Base-by-base conservation (phyloP, 2,888 invertebrate genomes). In the Pammene aurita region DNA sequence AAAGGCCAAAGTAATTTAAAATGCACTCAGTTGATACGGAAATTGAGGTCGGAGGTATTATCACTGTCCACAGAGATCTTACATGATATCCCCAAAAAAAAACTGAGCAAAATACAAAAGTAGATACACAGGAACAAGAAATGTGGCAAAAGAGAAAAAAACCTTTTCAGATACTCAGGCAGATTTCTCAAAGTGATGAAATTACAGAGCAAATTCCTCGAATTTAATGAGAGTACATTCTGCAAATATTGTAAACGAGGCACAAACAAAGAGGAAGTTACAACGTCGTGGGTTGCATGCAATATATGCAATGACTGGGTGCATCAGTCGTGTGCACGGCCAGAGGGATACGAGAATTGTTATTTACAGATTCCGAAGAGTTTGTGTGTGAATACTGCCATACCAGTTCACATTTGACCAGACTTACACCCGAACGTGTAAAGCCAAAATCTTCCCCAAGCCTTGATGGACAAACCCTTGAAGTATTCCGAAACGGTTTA, bases 1-100 rank as follows among this genome's bases (percentile, higher is more conserved):
- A 61, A 48, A 26, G 16, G 60, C 48, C 48, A 48, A 60, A 60
- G 48, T 14, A 60, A 60, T 35, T 48, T 60, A 35, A n/a, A n/a
- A n/a, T n/a, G n/a, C n/a, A n/a, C n/a, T n/a, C n/a, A n/a, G n/a
- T n/a, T n/a, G n/a, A n/a, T 48, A 16, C 9, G 48, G 11, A 61
- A 61, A 61, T 50, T 61, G 13, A 11, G 18, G 38, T 16, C 48
- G 1, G 48, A 61, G 11, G 16, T 61, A 35, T 16, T 61, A 38
- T 48, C 60, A 16, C 11, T 61, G 14, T 61, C 60, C n/a, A 61
- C n/a, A 6, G 48, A 61, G 34, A 48, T 61, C 10, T 35, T 61
- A 11, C 46, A 60, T 46, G 5, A 46, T n/a, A 60, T 60, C 14
- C 60, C 60, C 1, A 60, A 60, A 60, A 60, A 61, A 5, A 14